These are phyloP conservation scores for Maccullochella peelii DNA, from an alignment of 2,113 vertebrate genomes.

Conservation along the genomic window DNA sequence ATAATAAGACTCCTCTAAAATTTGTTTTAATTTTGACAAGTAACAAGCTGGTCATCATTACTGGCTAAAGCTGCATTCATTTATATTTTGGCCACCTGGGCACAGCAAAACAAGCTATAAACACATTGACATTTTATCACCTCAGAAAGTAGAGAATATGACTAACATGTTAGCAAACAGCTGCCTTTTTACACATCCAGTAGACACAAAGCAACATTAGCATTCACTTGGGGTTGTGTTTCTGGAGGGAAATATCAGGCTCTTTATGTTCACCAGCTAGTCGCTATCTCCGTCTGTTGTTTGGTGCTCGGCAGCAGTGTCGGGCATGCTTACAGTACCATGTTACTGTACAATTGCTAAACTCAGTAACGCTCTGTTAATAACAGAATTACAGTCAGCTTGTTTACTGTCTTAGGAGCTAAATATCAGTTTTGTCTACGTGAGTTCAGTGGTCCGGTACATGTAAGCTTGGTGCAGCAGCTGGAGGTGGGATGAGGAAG, in stretches of 20 bases:
- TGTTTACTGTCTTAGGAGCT: not conserved
- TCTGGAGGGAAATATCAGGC: too few species aligned
- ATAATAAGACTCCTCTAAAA: not conserved
- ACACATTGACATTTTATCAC: not conserved
- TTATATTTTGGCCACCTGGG: not conserved
- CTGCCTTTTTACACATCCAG: not conserved
- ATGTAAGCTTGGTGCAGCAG: not conserved
- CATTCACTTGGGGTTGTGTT: too few species aligned
- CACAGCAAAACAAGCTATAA: not conserved
- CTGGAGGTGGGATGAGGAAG: not conserved
- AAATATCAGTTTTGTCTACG: not conserved
- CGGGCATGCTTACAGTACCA: not conserved
- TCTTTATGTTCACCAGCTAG: not conserved
- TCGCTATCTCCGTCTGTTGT: not conserved
- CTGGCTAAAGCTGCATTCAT: not conserved
- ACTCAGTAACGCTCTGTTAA: too few species aligned
- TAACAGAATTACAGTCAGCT: not conserved
- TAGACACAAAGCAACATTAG: not conserved
- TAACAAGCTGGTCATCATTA: not conserved
- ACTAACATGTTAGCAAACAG: not conserved
- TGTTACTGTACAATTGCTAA: not conserved
- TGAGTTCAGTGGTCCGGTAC: not conserved
- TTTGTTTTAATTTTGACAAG: not conserved
- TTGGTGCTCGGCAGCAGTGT: not conserved
- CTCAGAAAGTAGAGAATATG: not conserved